phyloP scores from a whole-genome alignment of 2,797 vertebrate genomes.

The Lepilemur ruficaudatus region DNA sequence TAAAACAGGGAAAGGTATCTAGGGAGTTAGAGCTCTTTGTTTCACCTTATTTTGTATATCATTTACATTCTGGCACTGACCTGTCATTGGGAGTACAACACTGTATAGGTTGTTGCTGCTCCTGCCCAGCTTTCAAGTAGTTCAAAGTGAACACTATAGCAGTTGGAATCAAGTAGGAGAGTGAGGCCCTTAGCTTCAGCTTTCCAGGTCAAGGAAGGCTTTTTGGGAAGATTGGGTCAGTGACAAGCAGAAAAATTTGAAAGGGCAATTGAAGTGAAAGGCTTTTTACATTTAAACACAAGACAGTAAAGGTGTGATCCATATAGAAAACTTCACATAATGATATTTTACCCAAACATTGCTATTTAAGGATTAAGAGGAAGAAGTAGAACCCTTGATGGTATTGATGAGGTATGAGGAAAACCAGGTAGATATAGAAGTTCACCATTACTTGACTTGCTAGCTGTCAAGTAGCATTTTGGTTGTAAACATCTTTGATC shows the following conservation, averaged over 20 bases:
- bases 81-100: neutral
- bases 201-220: neutral
- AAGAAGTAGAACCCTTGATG: neutral
- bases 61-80: neutral
- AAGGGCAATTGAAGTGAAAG: neutral
- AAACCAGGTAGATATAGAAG: neutral
- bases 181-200: neutral
- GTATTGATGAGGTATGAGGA: neutral
- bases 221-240: neutral
- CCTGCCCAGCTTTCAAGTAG: neutral
- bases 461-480: neutral
- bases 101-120: neutral
- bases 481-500: neutral
- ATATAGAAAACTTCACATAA: neutral
- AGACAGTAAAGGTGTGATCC: neutral
- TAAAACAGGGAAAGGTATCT: neutral
- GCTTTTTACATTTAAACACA: neutral
- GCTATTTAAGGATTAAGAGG: neutral
- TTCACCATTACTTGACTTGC: neutral
- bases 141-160: neutral
- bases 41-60: neutral
- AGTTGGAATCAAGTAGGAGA: neutral
- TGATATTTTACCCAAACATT: neutral
- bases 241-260: neutral
- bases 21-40: neutral